Base-by-base conservation (phyloP, 1,140 invertebrate genomes). In the Macrobrachium nipponense region DNA sequence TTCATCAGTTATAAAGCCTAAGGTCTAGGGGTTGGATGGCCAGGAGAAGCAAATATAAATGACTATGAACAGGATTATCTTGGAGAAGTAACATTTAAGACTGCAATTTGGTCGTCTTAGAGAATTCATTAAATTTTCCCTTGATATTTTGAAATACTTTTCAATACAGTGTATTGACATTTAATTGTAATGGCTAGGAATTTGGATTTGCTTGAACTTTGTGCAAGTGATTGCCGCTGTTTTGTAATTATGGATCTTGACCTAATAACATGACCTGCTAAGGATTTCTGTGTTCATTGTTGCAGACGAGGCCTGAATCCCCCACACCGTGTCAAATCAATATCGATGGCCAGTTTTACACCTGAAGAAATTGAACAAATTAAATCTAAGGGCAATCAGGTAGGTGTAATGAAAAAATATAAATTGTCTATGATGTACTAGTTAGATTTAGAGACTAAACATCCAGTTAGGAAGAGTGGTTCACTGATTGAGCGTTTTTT, bases 331-430 rank as follows among this genome's bases (percentile, higher is more conserved):
- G 97, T 99, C 51, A 99, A 99, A 92, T 99, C 98, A 60, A 99
- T 99, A 90, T 98, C 98, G 11, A 99, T 99, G 98, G 97, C 98
- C 66, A 98, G 96, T 90, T 99, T 99, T 91, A 98, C 95, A 86
- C 94, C 95, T 88, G 98, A 99, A 89, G 98, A 99, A 93, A 95
- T 99, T 90, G 97, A 98, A 91, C 95, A 96, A 90, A 93, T 99
- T 87, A 96, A 95, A 93, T 93, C 93, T 82, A 94, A 95, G 92
- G 98, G 98, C 88, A 99, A 99, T 92, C 97, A 98, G 90, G 94
- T 94, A 91, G 89, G 88, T 89, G 44, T 68, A 86, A n/a, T 18
- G 58, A 23, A 43, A 78, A 27, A 77, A 76, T 58, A 73, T 85
- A 51, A 51, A 7, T 51, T 51, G 7, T 6, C 0, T 51, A 7